Conservation (phyloP, 2,888 invertebrate genomes). For the Iselma pallidipennis region DNA sequence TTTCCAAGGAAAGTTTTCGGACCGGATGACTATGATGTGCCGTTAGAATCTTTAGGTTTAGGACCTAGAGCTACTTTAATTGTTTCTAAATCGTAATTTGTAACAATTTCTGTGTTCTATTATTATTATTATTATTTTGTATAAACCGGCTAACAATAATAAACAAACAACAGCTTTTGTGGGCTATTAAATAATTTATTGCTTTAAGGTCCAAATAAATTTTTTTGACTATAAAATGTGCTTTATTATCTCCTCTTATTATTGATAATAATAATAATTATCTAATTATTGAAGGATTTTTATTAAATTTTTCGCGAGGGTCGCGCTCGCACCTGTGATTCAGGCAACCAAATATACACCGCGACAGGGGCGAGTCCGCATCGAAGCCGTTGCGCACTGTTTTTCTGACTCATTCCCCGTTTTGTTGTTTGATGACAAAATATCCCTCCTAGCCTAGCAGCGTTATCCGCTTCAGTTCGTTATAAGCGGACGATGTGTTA, state of each 20-base stretch:
- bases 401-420: background rate
- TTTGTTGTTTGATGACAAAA: background rate
- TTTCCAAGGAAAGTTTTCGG: constrained; percentile 89
- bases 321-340: no score
- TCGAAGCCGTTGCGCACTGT: background rate
- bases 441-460: background rate
- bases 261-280: no score
- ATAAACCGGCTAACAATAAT: background rate
- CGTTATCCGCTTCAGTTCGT: background rate
- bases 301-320: no score
- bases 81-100: constrained; percentile 63
- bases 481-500: constrained; percentile 3
- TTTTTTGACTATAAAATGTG: background rate
- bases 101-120: background rate
- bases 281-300: no score
- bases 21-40: constrained; percentile 85
- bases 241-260: no score
- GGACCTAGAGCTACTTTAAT: constrained; percentile 85
- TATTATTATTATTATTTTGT: background rate
- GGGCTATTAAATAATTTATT: background rate
- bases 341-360: background rate
- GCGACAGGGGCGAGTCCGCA: background rate
- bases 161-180: background rate
- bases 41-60: constrained; percentile 82
- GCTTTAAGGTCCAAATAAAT: background rate